A percentile compares a stretch with the other conserved stretches of the same genome.
Conservation (phyloP, 2,888 invertebrate species). For the Spodoptera exigua region DNA sequence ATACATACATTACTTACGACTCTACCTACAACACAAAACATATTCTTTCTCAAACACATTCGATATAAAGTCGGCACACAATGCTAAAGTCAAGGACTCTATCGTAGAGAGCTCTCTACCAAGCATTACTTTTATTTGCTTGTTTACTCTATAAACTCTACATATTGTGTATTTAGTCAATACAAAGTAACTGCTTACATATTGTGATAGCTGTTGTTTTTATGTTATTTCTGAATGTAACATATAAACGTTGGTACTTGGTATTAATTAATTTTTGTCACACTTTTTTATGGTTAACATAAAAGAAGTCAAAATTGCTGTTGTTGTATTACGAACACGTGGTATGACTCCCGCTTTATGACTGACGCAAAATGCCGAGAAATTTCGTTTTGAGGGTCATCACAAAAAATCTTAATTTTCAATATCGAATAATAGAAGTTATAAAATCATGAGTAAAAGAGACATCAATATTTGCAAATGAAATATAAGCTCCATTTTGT, state of each 20-base stretch:
- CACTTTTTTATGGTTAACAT: not conserved
- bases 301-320: not conserved
- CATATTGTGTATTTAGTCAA: conserved; percentile 29
- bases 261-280: no score
- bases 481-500: no score
- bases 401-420: no score
- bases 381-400: no score
- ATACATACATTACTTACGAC: no score
- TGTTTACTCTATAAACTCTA: conserved; percentile 40
- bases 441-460: no score
- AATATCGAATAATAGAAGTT: no score
- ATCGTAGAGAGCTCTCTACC: conserved; percentile 18
- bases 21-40: conserved; percentile 14
- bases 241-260: not conserved
- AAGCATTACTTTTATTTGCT: conserved; percentile 47
- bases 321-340: no score
- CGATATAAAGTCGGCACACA: conserved; percentile 11
- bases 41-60: conserved; percentile 24
- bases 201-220: conserved; percentile 4
- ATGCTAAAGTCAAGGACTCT: conserved; percentile 33
- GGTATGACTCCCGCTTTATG: no score
- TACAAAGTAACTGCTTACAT: conserved; percentile 4
- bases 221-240: conserved; percentile 7
- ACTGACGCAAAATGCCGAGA: no score
- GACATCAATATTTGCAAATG: no score